Conservation (phyloP, 2,113 vertebrate species). For the Leptodactylus fuscus region DNA sequence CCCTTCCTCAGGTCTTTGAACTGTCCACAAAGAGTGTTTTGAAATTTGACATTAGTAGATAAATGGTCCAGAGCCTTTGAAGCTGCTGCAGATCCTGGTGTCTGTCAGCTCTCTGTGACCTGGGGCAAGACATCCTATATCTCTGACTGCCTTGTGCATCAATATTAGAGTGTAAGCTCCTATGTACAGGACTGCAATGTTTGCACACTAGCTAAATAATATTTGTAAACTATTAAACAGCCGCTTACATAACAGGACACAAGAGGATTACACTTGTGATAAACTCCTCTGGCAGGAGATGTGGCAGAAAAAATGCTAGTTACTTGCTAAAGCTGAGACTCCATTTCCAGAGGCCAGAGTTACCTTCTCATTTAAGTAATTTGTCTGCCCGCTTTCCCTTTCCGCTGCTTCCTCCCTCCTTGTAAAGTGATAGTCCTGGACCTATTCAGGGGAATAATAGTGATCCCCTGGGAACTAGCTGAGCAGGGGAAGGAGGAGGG, state of each 20-base stretch:
- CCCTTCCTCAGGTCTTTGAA: constrained; percentile 26
- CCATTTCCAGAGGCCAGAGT: constrained; percentile 70
- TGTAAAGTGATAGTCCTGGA: constrained; percentile 82
- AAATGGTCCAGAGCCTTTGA: constrained; percentile 37
- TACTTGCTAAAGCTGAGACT: constrained; percentile 66
- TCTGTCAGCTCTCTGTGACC: constrained; percentile 38
- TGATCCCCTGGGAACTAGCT: constrained; percentile 67
- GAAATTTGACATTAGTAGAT: constrained; percentile 49
- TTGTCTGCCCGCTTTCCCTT: constrained; percentile 85
- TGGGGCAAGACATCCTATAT: constrained; percentile 31
- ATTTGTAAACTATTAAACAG: constrained; percentile 1
- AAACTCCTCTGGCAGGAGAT: constrained; percentile 58
- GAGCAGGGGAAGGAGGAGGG: constrained; percentile 56
- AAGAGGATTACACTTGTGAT: constrained; percentile 30
- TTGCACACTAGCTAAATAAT: background rate
- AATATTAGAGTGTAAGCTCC: constrained; percentile 40
- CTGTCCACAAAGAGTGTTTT: constrained; percentile 47
- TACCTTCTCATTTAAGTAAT: constrained; percentile 80
- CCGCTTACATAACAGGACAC: constrained; percentile 7
- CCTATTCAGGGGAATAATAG: constrained; percentile 71
- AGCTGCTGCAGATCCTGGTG: constrained; percentile 1
- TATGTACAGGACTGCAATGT: background rate
- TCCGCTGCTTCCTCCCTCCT: constrained; percentile 74
- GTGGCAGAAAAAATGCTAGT: constrained; percentile 63
- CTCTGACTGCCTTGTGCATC: constrained; percentile 56